Conservation (phyloP, 2,113 vertebrate species). For the Sylvietta virens region DNA sequence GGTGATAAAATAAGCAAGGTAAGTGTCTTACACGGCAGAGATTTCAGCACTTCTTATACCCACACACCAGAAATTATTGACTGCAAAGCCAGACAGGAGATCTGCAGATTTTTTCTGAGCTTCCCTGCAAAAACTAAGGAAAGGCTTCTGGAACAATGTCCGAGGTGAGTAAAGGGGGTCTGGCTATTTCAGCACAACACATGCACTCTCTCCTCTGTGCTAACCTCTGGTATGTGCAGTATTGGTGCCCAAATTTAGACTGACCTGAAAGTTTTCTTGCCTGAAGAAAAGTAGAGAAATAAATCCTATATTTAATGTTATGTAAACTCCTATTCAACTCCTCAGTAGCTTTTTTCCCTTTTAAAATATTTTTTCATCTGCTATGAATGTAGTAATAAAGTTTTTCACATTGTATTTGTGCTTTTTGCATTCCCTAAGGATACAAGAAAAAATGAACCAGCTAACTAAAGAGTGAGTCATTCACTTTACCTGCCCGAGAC, state of each 20-base stretch:
- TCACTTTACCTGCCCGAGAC: background rate
- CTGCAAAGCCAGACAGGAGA: background rate
- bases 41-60: background rate
- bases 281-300: background rate
- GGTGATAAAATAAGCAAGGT: background rate
- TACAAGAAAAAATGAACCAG: background rate
- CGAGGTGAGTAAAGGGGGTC: background rate
- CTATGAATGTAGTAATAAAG: background rate
- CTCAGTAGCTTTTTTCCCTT: background rate
- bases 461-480: background rate
- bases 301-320: background rate
- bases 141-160: background rate
- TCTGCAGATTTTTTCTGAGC: background rate
- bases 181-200: background rate
- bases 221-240: background rate
- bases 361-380: background rate
- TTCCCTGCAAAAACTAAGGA: background rate
- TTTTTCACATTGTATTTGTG: background rate
- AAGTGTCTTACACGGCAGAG: background rate
- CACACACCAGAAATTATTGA: background rate
- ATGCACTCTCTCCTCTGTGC: background rate
- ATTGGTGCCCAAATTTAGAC: background rate
- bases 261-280: background rate
- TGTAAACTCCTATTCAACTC: background rate
- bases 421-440: background rate